A percentile compares a stretch with the other conserved stretches of the same genome.
Conservation (phyloP, 2,797 vertebrate genomes). For the Halcyon smyrnensis region DNA sequence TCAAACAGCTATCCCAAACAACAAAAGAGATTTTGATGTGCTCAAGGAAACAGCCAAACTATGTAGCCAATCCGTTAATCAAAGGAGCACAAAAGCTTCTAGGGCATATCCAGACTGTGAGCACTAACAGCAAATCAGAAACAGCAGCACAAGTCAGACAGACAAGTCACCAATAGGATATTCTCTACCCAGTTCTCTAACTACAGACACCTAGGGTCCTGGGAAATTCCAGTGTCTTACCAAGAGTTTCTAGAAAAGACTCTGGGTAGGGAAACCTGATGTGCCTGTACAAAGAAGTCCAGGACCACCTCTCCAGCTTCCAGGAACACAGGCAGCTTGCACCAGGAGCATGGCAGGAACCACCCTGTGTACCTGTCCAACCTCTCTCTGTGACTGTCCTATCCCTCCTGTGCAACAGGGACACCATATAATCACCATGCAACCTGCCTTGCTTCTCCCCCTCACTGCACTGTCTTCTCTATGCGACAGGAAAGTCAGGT, state of each 20-base stretch:
- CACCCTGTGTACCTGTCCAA: background rate
- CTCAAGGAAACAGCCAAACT: background rate
- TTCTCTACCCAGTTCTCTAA: background rate
- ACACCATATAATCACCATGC: background rate
- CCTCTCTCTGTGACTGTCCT: background rate
- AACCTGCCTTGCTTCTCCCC: background rate
- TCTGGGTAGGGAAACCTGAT: background rate
- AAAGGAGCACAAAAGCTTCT: background rate
- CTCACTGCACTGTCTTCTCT: background rate
- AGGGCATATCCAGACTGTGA: background rate
- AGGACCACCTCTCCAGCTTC: background rate
- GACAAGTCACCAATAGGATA: background rate
- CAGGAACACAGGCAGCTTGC: background rate
- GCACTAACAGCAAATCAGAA: background rate
- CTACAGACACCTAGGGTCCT: background rate
- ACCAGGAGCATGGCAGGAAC: background rate
- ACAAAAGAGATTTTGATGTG: background rate
- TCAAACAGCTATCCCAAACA: background rate
- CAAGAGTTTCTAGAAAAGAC: background rate
- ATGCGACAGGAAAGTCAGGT: background rate
- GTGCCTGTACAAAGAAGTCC: background rate
- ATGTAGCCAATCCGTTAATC: background rate
- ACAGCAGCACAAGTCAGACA: background rate
- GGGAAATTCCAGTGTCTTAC: background rate
- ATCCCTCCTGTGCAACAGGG: background rate